Percentiles rank a stretch among this genome's conserved stretches.
Conservation (phyloP, 2,113 vertebrate genomes). For the mouse (Mus musculus) region DNA sequence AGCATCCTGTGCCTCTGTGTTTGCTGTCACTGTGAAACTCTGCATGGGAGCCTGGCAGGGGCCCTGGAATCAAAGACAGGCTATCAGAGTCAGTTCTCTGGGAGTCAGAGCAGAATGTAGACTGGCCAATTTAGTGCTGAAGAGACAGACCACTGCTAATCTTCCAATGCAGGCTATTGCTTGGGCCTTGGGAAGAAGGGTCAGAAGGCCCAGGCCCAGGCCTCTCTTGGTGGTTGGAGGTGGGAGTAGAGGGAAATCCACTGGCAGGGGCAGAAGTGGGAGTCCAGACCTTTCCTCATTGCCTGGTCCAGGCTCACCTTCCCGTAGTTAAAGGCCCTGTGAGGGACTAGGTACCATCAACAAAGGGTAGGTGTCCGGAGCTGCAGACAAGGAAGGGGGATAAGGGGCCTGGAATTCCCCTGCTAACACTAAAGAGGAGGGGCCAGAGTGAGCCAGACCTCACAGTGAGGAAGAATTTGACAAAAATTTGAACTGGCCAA, state of each 20-base stretch:
- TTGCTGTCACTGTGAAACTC: neutral
- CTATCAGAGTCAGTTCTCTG: neutral
- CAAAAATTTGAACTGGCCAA: neutral
- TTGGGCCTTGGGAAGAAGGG: neutral
- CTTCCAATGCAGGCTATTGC: accelerated
- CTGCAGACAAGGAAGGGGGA: neutral
- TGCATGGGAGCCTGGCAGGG: neutral
- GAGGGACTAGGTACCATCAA: accelerated
- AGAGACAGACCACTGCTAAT: no score
- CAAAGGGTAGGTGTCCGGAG: neutral
- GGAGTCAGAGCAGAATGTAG: no score
- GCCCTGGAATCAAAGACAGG: neutral
- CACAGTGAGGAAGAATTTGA: neutral
- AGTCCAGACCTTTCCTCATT: neutral
- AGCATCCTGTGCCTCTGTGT: neutral
- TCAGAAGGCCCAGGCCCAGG: no score
- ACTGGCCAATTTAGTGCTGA: neutral
- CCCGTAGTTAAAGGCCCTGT: neutral
- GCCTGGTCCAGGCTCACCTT: neutral
- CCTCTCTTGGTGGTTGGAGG: neutral
- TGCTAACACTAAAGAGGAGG: neutral
- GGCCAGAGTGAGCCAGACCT: neutral
- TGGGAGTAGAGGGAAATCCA: no score
- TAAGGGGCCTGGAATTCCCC: neutral
- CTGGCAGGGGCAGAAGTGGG: neutral